Conservation (phyloP, 2,888 invertebrate genomes). For the Dyspetes luteomarginatus region DNA sequence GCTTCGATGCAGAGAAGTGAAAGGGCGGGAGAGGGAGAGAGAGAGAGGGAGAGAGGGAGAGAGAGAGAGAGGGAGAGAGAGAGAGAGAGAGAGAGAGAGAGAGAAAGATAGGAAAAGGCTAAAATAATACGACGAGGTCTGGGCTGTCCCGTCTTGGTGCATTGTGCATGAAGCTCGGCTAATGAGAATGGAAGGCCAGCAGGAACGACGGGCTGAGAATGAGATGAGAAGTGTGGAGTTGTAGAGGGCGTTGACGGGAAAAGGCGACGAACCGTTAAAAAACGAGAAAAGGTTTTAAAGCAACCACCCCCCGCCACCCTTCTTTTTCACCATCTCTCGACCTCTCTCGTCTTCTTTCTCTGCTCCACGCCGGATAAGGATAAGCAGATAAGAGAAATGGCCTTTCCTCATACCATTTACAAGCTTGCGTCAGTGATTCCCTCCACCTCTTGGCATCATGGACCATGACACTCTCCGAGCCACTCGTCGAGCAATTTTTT, state of each 20-base stretch:
- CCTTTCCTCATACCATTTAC: conserved; percentile 56
- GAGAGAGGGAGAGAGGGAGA: conserved; percentile 36
- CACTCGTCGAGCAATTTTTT: conserved; percentile 15
- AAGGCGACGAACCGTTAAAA: conserved; percentile 49
- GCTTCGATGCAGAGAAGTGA: conserved; percentile 10
- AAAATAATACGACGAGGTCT: conserved; percentile 67
- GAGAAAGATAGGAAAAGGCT: conserved; percentile 39
- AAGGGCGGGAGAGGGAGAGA: conserved; percentile 5
- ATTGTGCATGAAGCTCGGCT: conserved; percentile 72
- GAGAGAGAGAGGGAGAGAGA: conserved; percentile 19
- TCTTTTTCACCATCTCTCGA: conserved; percentile 31
- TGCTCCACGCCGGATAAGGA: conserved; percentile 66
- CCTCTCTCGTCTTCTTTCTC: conserved; percentile 7
- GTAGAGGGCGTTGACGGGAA: conserved; percentile 46
- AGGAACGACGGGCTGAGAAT: conserved; percentile 38
- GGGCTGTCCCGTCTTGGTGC: conserved; percentile 71
- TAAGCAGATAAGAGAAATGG: conserved; percentile 71
- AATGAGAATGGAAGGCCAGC: conserved; percentile 76
- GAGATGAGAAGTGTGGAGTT: conserved; percentile 53
- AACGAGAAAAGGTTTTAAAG: conserved; percentile 61
- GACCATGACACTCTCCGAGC: conserved; percentile 34
- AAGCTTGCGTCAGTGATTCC: conserved; percentile 20
- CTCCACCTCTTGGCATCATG: neutral
- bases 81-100: conserved; percentile 26
- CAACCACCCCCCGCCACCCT: conserved; percentile 24